Percentiles rank a stretch among this genome's conserved stretches.
Conservation (phyloP, 2,888 invertebrate genomes). For the Boloria euphrosyne region DNA sequence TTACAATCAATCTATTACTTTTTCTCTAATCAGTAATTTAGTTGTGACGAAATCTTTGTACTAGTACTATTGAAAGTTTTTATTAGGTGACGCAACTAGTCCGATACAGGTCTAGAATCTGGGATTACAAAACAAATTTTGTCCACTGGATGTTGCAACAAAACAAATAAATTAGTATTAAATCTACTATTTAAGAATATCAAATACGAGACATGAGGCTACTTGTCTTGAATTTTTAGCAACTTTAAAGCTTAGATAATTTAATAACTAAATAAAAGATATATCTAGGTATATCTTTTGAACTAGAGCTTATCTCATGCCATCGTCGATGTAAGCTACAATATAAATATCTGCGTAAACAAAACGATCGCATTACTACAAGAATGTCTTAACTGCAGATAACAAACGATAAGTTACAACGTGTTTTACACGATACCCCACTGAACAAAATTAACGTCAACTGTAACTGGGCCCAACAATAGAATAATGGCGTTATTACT, state of each 20-base stretch:
- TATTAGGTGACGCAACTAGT: conserved; percentile 24
- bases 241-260: no score
- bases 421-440: conserved; percentile 40
- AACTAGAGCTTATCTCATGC: neutral
- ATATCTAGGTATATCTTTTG: neutral
- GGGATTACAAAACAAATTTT: conserved; percentile 30
- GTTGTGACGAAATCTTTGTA: conserved; percentile 18
- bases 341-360: conserved; percentile 33
- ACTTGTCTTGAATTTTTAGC: neutral
- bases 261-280: no score
- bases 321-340: neutral
- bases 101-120: conserved; percentile 30
- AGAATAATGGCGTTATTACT: conserved; percentile 45
- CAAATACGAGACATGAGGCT: neutral
- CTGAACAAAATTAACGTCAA: conserved; percentile 44
- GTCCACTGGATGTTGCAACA: conserved; percentile 27
- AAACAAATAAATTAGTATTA: conserved; percentile 27
- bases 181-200: conserved; percentile 4
- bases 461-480: conserved; percentile 39
- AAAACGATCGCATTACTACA: conserved; percentile 30
- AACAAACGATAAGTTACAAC: conserved; percentile 34
- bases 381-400: conserved; percentile 30
- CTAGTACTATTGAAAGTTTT: conserved; percentile 28
- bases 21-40: conserved; percentile 18
- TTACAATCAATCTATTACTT: conserved; percentile 6